Base-by-base conservation (phyloP, 2,888 invertebrate species). In the Pseudoips prasinana region DNA sequence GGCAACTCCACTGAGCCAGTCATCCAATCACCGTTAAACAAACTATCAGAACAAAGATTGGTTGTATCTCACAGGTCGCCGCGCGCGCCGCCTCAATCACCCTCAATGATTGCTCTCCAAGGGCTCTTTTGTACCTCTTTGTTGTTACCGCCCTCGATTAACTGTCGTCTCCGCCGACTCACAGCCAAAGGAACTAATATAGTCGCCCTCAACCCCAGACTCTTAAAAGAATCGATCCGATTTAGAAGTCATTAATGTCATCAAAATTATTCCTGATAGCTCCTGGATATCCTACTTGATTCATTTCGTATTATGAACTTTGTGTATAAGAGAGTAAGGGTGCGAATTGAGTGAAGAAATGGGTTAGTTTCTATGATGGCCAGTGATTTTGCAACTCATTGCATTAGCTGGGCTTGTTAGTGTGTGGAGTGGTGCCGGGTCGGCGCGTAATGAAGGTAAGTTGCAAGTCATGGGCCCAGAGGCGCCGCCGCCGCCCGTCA, bases 341-440 rank as follows among this genome's bases (percentile, higher is more conserved):
- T 49, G 52, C 53, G 50, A 61, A 63, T 69, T 46, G 55, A 44
- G 43, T 46, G 46, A 37, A 48, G 40, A 34, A 52, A 14, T 39
- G 54, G 54, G 49, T 49, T 42, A 48, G 57, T 36, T 27, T 33
- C 34, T 51, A 38, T 35, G 50, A 58, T 54, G 58, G 55, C 57
- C 51, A 53, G 60, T 64, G 59, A 61, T 80, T 88, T 85, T 82
- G 86, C 88, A 85, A 88, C 67, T 88, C 88, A 88, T 77, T 84
- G 87, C 84, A 86, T 87, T 87, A 86, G 80, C 84, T 68, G 55
- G 78, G 85, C 88, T 88, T 86, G 88, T 88, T 88, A 88, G 86
- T 81, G 74, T 59, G 53, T 39, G 38, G 59, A 57, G 57, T 52
- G 42, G 59, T 57, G 42, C 41, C 28, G 43, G 51, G 35, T 44